These are phyloP conservation scores for Diloba caeruleocephala DNA, from an alignment of 2,888 invertebrate species.

Conservation along the genomic window DNA sequence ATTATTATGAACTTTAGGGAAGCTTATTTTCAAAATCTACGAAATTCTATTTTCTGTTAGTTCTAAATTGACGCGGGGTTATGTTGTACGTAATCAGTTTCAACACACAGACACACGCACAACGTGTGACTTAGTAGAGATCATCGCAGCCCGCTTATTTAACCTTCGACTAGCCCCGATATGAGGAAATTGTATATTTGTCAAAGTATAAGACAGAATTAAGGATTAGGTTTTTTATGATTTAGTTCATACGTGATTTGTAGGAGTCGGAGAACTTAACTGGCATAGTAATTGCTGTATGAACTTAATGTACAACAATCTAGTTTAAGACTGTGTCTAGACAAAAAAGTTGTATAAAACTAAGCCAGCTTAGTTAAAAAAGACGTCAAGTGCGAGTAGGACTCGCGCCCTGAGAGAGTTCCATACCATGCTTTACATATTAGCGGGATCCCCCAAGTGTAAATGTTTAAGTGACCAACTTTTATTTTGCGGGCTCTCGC, in stretches of 20 bases:
- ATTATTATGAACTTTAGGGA: too few relatives aligned
- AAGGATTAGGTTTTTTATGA: conserved; percentile 33
- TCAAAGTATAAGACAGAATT: conserved; percentile 32
- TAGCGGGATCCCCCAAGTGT: too few relatives aligned
- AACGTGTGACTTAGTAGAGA: not conserved
- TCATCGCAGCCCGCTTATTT: conserved; percentile 14
- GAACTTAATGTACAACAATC: not conserved
- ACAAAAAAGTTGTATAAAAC: conserved; percentile 2
- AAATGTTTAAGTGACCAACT: too few relatives aligned
- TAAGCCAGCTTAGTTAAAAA: conserved; percentile 14
- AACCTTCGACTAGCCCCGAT: conserved; percentile 30
- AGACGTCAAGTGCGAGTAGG: too few relatives aligned
- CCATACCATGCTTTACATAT: too few relatives aligned
- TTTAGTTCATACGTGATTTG: conserved; percentile 12
- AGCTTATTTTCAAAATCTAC: too few relatives aligned
- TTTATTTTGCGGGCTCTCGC: too few relatives aligned
- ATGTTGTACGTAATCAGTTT: not conserved
- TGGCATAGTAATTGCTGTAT: not conserved
- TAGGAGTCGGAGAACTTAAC: not conserved
- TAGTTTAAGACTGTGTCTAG: conserved; percentile 23
- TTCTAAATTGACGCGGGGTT: not conserved
- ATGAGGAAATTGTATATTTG: conserved; percentile 38
- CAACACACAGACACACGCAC: conserved; percentile 6
- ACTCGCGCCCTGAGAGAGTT: too few relatives aligned
- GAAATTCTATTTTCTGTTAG: too few relatives aligned